A percentile compares a stretch with the other conserved stretches of the same genome.
Conservation (phyloP, 35 echinoderm and acorn worm genomes). For the Anneissia japonica region DNA sequence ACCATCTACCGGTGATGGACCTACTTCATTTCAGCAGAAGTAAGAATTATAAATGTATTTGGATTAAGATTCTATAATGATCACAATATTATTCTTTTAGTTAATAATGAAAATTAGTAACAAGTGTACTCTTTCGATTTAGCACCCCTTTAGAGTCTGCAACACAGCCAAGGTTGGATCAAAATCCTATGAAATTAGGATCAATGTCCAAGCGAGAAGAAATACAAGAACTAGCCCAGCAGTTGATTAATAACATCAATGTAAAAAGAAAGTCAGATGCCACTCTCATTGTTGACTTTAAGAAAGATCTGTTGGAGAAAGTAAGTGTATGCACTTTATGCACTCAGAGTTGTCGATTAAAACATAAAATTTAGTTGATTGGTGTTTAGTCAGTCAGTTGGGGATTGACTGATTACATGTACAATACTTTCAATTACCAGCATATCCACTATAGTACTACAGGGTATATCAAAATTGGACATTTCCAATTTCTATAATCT, state of each 20-base stretch:
- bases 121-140: too few relatives aligned
- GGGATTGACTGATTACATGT: neutral
- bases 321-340: conserved; percentile 10
- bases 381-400: neutral
- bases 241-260: conserved; percentile 89
- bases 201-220: conserved; percentile 35
- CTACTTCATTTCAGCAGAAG: too few relatives aligned
- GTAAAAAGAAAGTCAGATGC: conserved; percentile 87
- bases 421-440: neutral
- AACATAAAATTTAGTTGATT: neutral
- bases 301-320: conserved; percentile 70
- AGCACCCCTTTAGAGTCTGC: neutral
- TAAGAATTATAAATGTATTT: too few relatives aligned
- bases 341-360: neutral
- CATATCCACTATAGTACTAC: neutral
- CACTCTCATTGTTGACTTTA: conserved; percentile 65
- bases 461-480: neutral
- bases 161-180: neutral
- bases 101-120: too few relatives aligned
- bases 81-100: too few relatives aligned
- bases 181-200: neutral
- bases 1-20: too few relatives aligned
- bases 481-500: neutral
- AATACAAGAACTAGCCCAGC: conserved; percentile 65
- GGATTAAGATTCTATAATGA: too few relatives aligned